phyloP scores from a whole-genome alignment of 1,140 invertebrate species.

The Zaprionus ornatus region DNA sequence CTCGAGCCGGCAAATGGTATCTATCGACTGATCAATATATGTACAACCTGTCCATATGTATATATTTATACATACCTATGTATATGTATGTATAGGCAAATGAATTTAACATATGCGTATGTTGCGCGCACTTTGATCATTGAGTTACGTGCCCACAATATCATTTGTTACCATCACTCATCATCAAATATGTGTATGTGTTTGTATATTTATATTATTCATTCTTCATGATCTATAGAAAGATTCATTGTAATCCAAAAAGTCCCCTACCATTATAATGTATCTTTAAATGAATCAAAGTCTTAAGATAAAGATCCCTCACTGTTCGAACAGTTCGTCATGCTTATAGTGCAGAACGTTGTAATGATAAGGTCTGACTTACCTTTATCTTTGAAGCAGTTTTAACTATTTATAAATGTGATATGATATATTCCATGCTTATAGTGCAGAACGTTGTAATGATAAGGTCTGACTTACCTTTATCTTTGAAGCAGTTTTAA shows the following conservation, averaged over 20 bases:
- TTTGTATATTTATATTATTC: no score
- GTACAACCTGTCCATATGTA: not conserved
- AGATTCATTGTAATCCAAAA: not conserved
- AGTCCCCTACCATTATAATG: no score
- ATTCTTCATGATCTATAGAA: no score
- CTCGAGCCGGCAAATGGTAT: slow-evolving; percentile 23
- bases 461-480: not conserved
- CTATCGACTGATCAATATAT: not conserved
- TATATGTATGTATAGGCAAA: not conserved
- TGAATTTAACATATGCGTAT: slow-evolving; percentile 19
- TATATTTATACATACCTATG: not conserved
- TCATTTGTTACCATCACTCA: not conserved
- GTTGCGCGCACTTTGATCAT: slow-evolving; percentile 40
- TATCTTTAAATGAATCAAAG: not conserved
- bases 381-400: not conserved
- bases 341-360: no score
- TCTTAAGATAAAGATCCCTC: not conserved
- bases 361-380: not conserved
- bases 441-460: no score
- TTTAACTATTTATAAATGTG: no score
- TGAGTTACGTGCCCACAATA: slow-evolving; percentile 24
- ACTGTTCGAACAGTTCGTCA: no score
- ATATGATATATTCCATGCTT: no score
- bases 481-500: not conserved
- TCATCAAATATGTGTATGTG: not conserved